phyloP scores from a whole-genome alignment of 2,113 vertebrate genomes.

The Pontoporia blainvillei region DNA sequence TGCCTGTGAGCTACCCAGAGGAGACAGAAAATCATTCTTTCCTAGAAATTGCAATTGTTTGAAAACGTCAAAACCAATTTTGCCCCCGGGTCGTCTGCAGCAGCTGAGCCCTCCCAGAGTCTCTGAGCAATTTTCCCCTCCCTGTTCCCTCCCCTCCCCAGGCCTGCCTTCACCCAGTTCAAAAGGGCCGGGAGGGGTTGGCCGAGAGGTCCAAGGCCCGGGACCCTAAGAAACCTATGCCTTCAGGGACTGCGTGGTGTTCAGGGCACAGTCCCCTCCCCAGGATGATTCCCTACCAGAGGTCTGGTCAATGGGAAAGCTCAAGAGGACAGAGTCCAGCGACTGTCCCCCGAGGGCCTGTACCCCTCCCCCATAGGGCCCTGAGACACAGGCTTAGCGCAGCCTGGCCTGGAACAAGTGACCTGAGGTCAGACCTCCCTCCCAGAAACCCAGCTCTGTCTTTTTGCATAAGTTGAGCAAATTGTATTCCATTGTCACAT shows the following conservation, averaged over 20 bases:
- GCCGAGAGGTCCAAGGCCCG: neutral
- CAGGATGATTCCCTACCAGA: neutral
- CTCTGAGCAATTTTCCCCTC: neutral
- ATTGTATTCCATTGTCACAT: neutral
- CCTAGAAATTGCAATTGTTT: slow-evolving; percentile 4
- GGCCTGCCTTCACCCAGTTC: neutral
- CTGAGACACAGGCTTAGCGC: neutral
- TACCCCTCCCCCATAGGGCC: neutral
- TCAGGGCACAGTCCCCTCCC: neutral
- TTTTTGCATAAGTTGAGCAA: neutral
- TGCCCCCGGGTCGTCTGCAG: accelerated
- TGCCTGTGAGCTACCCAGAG: neutral
- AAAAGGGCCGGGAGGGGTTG: neutral
- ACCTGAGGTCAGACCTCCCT: neutral
- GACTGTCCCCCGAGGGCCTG: neutral
- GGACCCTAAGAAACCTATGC: neutral
- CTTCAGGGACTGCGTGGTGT: neutral
- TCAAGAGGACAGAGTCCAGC: neutral
- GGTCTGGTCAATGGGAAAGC: neutral
- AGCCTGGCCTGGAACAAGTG: neutral
- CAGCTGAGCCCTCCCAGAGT: neutral
- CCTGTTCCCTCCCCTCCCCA: accelerated
- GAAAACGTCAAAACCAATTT: neutral
- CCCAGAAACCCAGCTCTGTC: neutral
- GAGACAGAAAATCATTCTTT: neutral